These are phyloP conservation scores for Reticulitermes speratus DNA, from an alignment of 1,140 invertebrate genomes.

Conservation along the genomic window DNA sequence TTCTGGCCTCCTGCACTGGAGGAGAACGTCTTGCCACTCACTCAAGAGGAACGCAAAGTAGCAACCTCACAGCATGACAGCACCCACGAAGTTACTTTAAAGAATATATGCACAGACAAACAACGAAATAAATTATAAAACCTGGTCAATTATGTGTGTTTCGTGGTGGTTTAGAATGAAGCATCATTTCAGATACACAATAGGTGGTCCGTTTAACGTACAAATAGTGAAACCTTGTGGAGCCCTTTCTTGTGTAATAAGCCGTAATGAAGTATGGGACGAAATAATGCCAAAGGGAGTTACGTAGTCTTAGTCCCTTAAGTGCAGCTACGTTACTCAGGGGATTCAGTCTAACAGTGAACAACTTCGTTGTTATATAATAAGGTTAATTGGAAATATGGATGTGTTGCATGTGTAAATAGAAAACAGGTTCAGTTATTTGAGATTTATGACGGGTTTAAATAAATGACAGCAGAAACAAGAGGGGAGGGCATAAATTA, in stretches of 20 bases:
- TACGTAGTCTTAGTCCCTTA: not conserved
- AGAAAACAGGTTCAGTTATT: not conserved
- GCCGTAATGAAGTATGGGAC: not conserved
- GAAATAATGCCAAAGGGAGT: conserved; percentile 5
- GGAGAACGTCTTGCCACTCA: not conserved
- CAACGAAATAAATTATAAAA: not conserved
- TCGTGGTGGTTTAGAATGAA: not conserved
- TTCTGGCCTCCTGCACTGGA: no score
- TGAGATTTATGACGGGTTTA: conserved; percentile 12
- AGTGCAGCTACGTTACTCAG: not conserved
- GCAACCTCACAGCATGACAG: not conserved
- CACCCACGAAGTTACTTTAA: not conserved
- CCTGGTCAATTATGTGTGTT: not conserved
- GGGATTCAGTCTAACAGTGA: not conserved
- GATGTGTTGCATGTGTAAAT: not conserved
- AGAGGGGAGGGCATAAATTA: not conserved
- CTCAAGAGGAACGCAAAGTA: not conserved
- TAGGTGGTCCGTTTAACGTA: not conserved
- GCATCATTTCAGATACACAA: not conserved
- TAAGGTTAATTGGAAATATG: not conserved
- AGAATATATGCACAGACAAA: not conserved
- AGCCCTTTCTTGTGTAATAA: not conserved
- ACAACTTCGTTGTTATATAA: not conserved
- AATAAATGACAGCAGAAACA: not conserved
- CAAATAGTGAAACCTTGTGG: not conserved